Percentiles rank a stretch among this genome's conserved stretches.
Evolutionary conservation across 2,113 vertebrate genomes (phyloP).

Genomic region (Heterocephalus glaber): DNA sequence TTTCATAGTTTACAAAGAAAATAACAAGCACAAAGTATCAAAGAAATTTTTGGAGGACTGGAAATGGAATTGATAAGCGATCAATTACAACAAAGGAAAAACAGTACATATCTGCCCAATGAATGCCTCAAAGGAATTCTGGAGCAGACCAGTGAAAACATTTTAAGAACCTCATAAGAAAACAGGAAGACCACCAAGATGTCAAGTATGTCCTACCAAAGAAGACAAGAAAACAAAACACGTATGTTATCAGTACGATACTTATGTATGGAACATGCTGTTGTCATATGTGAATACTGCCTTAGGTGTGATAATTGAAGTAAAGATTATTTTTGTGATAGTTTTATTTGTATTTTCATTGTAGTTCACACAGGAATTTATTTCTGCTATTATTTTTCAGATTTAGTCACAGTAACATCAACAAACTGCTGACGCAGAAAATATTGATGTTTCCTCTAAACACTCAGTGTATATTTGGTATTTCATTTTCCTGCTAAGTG

Average conservation of each 20-base stretch:
- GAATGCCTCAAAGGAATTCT: not conserved
- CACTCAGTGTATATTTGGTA: not conserved
- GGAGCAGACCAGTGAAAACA: not conserved
- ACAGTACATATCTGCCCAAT: not conserved
- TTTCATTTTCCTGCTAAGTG: not conserved
- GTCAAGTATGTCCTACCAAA: not conserved
- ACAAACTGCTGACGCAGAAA: not conserved
- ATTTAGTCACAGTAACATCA: not conserved
- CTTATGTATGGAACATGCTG: not conserved
- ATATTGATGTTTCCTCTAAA: not conserved
- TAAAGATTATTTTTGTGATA: not conserved
- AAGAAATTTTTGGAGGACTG: not conserved
- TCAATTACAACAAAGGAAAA: not conserved
- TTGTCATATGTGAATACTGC: not conserved
- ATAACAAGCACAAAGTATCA: not conserved
- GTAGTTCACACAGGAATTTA: not conserved
- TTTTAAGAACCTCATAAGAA: not conserved
- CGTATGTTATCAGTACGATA: not conserved
- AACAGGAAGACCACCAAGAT: not conserved
- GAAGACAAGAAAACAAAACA: not conserved
- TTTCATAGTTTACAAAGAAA: too few species aligned
- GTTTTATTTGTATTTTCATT: not conserved
- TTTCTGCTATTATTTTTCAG: not conserved
- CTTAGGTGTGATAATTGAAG: not conserved
- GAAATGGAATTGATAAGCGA: not conserved